Conservation (phyloP, 2,888 invertebrate species). For the Orchestes rusci region DNA sequence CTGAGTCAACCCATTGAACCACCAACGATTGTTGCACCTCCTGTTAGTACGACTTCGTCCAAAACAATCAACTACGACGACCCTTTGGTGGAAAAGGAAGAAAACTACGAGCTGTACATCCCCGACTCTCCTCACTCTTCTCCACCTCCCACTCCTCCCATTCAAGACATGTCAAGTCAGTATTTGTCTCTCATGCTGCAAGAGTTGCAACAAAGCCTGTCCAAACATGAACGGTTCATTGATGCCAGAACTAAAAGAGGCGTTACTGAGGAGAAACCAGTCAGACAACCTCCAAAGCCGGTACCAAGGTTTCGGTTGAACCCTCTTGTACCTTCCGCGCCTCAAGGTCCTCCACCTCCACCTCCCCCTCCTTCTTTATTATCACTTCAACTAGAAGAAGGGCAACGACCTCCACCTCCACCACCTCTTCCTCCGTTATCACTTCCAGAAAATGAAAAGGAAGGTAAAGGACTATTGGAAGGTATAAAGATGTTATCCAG, state of each 20-base stretch:
- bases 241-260: conserved; percentile 30
- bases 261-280: too few relatives aligned
- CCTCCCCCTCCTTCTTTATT: conserved; percentile 13
- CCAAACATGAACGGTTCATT: conserved; percentile 30
- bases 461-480: conserved; percentile 27
- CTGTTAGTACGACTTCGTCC: too few relatives aligned
- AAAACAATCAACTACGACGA: conserved; percentile 26
- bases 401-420: conserved; percentile 14
- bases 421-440: conserved; percentile 14
- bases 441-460: conserved; percentile 2
- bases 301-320: too few relatives aligned
- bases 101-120: conserved; percentile 31
- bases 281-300: too few relatives aligned
- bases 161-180: conserved; percentile 16
- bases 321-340: too few relatives aligned
- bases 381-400: too few relatives aligned
- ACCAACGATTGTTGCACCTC: too few relatives aligned
- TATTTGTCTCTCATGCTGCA: conserved; percentile 29
- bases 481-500: conserved; percentile 28
- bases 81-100: conserved; percentile 26
- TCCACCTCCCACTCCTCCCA: not conserved
- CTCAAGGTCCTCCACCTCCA: conserved; percentile 17
- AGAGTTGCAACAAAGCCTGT: conserved; percentile 30
- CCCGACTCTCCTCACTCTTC: conserved; percentile 25
- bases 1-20: conserved; percentile 4